Percentiles rank a stretch among this genome's conserved stretches.
phyloP scores from a whole-genome alignment of 2,113 vertebrate species.

The Scopus umbretta region DNA sequence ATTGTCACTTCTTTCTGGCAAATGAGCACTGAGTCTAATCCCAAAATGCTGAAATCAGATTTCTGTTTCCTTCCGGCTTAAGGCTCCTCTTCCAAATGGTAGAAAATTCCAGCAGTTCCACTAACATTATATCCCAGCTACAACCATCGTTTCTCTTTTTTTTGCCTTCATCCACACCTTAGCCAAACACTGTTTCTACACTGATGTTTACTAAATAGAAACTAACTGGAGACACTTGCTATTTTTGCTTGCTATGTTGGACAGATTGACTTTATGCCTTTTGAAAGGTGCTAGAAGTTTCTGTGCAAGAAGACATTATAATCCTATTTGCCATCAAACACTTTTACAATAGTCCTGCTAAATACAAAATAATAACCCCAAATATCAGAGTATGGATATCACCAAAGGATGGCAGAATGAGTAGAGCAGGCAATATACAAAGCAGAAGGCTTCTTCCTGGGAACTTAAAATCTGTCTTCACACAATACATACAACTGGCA shows the following conservation, averaged over 20 bases:
- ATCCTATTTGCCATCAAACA: neutral
- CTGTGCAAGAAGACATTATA: neutral
- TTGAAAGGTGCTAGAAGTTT: neutral
- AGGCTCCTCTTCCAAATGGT: neutral
- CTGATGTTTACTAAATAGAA: neutral
- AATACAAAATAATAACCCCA: neutral
- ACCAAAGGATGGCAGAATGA: neutral
- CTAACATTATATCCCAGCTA: neutral
- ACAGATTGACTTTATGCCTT: neutral
- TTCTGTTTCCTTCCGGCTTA: neutral
- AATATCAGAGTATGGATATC: neutral
- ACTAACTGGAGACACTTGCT: neutral
- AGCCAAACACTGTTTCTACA: neutral
- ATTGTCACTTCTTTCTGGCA: neutral
- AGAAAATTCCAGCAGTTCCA: neutral
- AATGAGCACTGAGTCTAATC: neutral
- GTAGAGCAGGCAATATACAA: neutral
- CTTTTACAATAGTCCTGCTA: neutral
- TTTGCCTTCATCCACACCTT: neutral
- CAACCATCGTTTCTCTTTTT: neutral
- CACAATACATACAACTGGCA: neutral
- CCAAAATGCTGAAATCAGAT: neutral
- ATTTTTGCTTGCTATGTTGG: neutral
- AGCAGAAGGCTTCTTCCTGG: neutral
- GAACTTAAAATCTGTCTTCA: neutral